Evolutionary conservation across 2,797 vertebrate species (phyloP), one percentile per base, ranked within the genome.

Genomic region (Alcedo atthis): DNA sequence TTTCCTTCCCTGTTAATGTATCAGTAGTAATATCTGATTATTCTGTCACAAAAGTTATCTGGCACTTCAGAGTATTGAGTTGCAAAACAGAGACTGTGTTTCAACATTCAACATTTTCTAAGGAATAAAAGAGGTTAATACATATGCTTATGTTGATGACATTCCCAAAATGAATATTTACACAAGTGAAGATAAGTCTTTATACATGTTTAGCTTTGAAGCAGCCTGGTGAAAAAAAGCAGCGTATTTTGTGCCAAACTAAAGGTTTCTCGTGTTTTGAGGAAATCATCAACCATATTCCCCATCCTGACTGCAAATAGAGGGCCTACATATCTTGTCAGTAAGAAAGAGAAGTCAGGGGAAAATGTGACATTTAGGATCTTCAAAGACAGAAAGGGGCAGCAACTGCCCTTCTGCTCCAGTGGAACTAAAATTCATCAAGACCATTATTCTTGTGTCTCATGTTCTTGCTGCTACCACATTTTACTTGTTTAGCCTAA

Each of bases 201-300:
- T 81, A 79, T 89, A 58, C 32, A 49, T 42, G 22, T 90, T 96
- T 94, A 92, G 63, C 70, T 96, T 91, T 87, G 62, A 76, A 94
- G 53, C 16, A 75, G 32, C 84, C 71, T 91, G 67, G 37, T 64
- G 28, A 10, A 93, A 93, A 24, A 45, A 5, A 85, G 45, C 75
- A 76, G 15, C 2, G 33, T 15, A 26, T 49, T 85, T 73, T 75
- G 25, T 86, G 73, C 82, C 77, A 92, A 87, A 69, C 51, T 91
- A 53, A 75, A 73, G 49, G 49, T 21, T 73, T 22, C 21, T 61
- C 21, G 20, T 61, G n/a, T 53, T 90, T 42, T 70, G 32, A n/a
- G 46, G 55, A 94, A 87, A 53, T 86, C 28, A 85, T 82, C 59
- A 42, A 46, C 15, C n/a, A 21, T 64, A 61, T 70, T 86, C 37